Base-by-base conservation (phyloP, 2,797 vertebrate genomes). In the Allobates femoralis region DNA sequence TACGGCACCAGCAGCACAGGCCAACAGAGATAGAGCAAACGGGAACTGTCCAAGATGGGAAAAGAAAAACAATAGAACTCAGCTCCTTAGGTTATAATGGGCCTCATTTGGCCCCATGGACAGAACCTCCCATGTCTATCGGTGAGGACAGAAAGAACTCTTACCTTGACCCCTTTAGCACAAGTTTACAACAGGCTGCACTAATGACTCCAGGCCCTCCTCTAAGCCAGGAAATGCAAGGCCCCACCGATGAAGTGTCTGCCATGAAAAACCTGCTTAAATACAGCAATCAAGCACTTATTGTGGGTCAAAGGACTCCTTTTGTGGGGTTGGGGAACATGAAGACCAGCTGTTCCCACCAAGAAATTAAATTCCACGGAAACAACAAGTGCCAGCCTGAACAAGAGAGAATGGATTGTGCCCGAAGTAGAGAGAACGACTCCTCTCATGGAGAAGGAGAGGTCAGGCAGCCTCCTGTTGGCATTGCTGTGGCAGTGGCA, bases 221-320 rank as follows among this genome's bases (percentile, higher is more conserved):
- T 85, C 86, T 93, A 88, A 88, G 84, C 1, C 91, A 95, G 88
- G 92, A 94, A 75, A 93, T 94, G 89, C 93, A 95, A 0, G 64
- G 87, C 0, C 92, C 93, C 0, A 95, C 97, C 0, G 96, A 94
- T 0, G 97, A 99, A 90, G 96, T 95, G 80, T 98, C 96, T 0
- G 97, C 98, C 91, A 98, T 98, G 96, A 98, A 98, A 92, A 97
- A 94, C 92, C 93, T 99, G 88, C 94, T 99, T 5, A 98, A 98
- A 88, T 99, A 99, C 92, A 98, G 97, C 94, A 97, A 94, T 91
- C 97, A 98, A 94, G 94, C 96, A 64, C 91, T 97, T 95, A 92
- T 95, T 87, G 88, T 96, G 37, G 96, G 97, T 60, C 97, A 98
- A 93, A 97, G 97, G 91, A 96, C 94, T 1, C 96, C 97, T 3